phyloP scores from a whole-genome alignment of 2,113 vertebrate species.

The Eurystomus gularis region DNA sequence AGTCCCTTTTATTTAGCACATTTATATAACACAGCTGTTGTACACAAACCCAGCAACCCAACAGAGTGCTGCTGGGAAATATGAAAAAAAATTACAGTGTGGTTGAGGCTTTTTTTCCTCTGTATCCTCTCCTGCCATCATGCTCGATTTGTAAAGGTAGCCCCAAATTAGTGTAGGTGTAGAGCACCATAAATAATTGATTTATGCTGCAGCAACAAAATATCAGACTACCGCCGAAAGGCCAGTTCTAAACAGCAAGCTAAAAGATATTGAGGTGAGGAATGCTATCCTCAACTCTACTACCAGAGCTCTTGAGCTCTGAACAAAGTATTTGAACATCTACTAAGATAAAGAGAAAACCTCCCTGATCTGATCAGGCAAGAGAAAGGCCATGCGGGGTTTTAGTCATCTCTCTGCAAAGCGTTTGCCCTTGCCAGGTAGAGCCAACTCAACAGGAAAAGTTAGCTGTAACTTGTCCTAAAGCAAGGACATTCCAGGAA shows the following conservation, averaged over 20 bases:
- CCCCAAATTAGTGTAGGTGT: neutral
- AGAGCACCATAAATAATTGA: neutral
- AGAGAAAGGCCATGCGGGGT: neutral
- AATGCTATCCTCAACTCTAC: neutral
- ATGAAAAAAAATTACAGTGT: neutral
- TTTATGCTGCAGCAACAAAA: neutral
- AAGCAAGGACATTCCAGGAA: neutral
- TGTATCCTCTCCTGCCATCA: neutral
- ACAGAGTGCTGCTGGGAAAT: neutral
- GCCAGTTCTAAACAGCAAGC: neutral
- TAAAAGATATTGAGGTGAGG: rapidly evolving
- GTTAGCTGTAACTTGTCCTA: neutral
- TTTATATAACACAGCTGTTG: neutral
- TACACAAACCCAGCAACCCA: neutral
- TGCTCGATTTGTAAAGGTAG: neutral
- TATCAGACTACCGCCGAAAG: neutral
- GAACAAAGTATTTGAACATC: neutral
- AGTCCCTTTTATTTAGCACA: neutral
- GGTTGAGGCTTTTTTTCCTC: neutral
- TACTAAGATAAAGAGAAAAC: neutral
- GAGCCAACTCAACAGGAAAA: neutral
- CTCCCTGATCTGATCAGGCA: neutral
- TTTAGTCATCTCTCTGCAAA: neutral
- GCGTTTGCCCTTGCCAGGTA: neutral
- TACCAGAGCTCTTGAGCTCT: neutral